Base-by-base conservation (phyloP, 1,140 invertebrate genomes). In the Trinorchestia longiramus region DNA sequence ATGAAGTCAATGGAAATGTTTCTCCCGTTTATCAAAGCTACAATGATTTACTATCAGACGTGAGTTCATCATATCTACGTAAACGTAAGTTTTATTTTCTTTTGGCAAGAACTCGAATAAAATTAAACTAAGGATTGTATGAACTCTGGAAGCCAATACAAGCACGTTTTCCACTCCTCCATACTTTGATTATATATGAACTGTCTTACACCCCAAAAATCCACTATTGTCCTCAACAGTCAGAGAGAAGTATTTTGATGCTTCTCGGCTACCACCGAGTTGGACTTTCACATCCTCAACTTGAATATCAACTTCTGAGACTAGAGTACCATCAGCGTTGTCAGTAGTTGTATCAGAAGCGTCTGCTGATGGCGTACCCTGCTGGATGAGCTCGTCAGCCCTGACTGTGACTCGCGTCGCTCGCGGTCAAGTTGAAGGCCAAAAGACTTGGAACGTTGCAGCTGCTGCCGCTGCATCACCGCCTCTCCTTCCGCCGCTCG, bases 371-470 rank as follows among this genome's bases (percentile, higher is more conserved):
- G 28, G 36, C 62, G 62, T 77, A 77, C 62, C 62, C 62, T 77
- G 62, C 62, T 77, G 28, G 15, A 77, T 3, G 28, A 19, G 62
- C 62, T 77, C 62, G 62, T 77, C 44, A 94, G 92, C 92, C 92
- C 92, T 94, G 92, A 47, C 92, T 47, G 92, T 94, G 92, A 94
- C 92, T 94, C 43, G 19, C 19, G 19, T 28, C 92, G 41, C 43
- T 43, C 44, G 43, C 92, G 92, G 92, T 94, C 92, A 94, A 94
- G 92, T 94, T 94, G 92, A 94, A 94, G 92, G 92, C 92, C 92
- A 94, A 40, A 40, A 94, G 40, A 4, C 36, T 15, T 11, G 4
- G 6, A n/a, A 40, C 92, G 41, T 91, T 43, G 43, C 88, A 44
- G 88, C 88, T 91, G 88, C 88, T 42, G 88, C 88, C 36, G 88